phyloP scores from a whole-genome alignment of 2,888 invertebrate species.

The Cerceris ruficornis region DNA sequence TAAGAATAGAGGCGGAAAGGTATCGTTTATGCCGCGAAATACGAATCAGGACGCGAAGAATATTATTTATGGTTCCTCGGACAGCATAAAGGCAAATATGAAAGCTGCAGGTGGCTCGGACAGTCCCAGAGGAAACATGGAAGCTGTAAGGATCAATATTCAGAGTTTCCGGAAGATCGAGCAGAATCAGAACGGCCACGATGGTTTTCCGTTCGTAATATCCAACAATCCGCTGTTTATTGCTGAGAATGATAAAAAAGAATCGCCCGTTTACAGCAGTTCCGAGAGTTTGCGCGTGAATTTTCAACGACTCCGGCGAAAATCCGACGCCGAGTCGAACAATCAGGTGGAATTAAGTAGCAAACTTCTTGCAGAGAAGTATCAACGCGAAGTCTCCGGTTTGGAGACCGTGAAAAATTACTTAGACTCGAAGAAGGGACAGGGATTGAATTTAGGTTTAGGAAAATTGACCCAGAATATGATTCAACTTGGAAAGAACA shows the following conservation, averaged over 20 bases:
- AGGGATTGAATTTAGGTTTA: slow-evolving; percentile 75
- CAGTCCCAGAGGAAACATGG: slow-evolving; percentile 70
- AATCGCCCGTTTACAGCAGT: slow-evolving; percentile 76
- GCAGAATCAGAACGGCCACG: slow-evolving; percentile 74
- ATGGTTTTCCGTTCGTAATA: slow-evolving; percentile 76
- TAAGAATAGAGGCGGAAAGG: slow-evolving; percentile 62
- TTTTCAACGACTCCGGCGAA: slow-evolving; percentile 74
- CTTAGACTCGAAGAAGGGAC: slow-evolving; percentile 77
- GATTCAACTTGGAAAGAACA: slow-evolving; percentile 78
- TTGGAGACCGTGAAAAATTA: slow-evolving; percentile 78
- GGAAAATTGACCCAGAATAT: slow-evolving; percentile 78
- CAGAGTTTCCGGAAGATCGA: slow-evolving; percentile 73
- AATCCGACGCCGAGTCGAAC: slow-evolving; percentile 76
- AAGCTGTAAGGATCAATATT: slow-evolving; percentile 73
- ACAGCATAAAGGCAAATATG: slow-evolving; percentile 65
- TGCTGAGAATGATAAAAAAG: slow-evolving; percentile 74
- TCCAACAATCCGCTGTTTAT: slow-evolving; percentile 78
- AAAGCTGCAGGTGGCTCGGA: slow-evolving; percentile 68
- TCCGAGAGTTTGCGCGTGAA: slow-evolving; percentile 75
- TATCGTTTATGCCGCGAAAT: slow-evolving; percentile 63
- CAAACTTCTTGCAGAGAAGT: slow-evolving; percentile 76
- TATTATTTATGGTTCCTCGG: slow-evolving; percentile 63
- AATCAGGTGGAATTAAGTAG: slow-evolving; percentile 72
- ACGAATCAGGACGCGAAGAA: slow-evolving; percentile 61
- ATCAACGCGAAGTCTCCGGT: slow-evolving; percentile 76